Conservation (phyloP, 2,888 invertebrate species). For the Orthosia gracilis region DNA sequence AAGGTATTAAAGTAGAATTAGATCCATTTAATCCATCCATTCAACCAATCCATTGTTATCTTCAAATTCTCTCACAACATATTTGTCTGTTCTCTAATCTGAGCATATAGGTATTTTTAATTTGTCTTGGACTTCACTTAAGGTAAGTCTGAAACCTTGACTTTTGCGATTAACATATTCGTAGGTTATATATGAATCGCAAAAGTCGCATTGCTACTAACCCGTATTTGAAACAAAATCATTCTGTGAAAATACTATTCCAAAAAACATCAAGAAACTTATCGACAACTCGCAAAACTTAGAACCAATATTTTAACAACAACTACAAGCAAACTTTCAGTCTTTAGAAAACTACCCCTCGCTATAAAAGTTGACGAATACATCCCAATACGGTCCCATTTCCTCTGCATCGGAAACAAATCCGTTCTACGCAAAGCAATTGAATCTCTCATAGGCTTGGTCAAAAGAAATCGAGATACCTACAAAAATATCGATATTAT, state of each 20-base stretch:
- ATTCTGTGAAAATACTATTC: not conserved
- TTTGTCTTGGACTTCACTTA: no score
- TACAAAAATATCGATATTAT: not conserved
- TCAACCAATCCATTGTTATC: no score
- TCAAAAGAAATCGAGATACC: not conserved
- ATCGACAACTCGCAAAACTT: not conserved
- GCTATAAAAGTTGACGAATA: constrained; percentile 47
- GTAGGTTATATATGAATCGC: no score
- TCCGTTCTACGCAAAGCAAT: constrained; percentile 50
- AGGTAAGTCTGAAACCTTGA: no score
- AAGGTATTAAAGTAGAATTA: no score
- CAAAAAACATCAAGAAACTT: not conserved
- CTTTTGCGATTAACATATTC: no score
- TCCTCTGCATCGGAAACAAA: constrained; percentile 52
- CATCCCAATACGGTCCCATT: constrained; percentile 26
- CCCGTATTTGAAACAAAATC: no score
- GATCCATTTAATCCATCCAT: no score
- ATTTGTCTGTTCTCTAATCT: no score
- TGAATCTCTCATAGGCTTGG: constrained; percentile 45
- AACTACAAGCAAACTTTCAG: constrained; percentile 1
- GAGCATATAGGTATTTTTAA: no score
- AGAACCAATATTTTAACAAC: not conserved
- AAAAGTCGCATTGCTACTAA: no score
- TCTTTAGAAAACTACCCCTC: constrained; percentile 36
- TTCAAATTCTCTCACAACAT: no score